Evolutionary conservation across 2,797 vertebrate species (phyloP), one percentile per base, ranked within the genome.

Genomic region (Synanceia verrucosa): DNA sequence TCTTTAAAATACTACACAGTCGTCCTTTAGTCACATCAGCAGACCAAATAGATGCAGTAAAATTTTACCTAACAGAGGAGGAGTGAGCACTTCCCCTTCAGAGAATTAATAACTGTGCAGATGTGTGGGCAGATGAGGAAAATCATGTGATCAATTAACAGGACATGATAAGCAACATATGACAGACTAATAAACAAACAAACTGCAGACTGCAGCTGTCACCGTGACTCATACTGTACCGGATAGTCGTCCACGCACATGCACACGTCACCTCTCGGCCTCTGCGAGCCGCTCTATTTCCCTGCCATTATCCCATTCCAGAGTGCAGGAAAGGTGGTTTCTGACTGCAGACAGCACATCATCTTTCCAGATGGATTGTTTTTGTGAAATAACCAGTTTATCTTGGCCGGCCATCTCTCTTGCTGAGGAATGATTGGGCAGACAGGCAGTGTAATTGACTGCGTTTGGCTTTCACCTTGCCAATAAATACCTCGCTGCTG

Each of bases 361-460:
- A 83, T 88, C 82, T 83, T 87, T 86, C 79, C 83, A 90, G 91
- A 93, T 84, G 81, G 87, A 92, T 88, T 86, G 84, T 89, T 89
- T 89, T 83, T 73, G 87, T 85, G 81, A 86, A 92, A 91, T 92
- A 90, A 91, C 89, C 87, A 87, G 89, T 93, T 92, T 91, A 89
- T 93, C 89, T 81, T 83, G 72, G 68, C 80, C 23, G 66, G 65
- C 77, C 88, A 88, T 93, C 85, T 89, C 80, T 91, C 88, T 89
- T 80, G 81, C 80, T 90, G 90, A 91, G 81, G 61, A 90, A 94
- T 91, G 85, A 93, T 90, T 81, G 89, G 83, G 69, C 82, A 90
- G 93, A 90, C 91, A 91, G 90, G 82, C 81, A 73, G 74, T 68
- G 84, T 93, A 94, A 94, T 93, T 93, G 93, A 93, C 91, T 88